Evolutionary conservation across 2,113 vertebrate genomes (phyloP), one percentile per base, ranked within the genome.

Genomic region (Cyanoderma ruficeps): DNA sequence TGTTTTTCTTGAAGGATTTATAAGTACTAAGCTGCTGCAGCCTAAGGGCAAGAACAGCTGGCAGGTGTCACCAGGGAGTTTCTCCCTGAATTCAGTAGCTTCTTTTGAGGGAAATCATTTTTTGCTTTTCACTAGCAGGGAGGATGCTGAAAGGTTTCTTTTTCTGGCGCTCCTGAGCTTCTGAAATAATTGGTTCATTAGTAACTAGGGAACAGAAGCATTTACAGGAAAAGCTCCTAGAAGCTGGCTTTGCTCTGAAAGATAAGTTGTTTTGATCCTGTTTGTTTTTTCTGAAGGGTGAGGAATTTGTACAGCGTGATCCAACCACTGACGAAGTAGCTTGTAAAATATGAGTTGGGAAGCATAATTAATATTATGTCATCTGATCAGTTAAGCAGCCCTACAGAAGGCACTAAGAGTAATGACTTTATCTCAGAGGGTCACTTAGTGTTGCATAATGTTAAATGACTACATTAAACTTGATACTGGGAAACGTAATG

Each of bases 161-260:
- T 59, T 87, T 63, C 55, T 94, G 72, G 37, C 0, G 1, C 44
- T 87, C 55, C 93, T 61, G 56, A 93, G 49, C 64, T 89, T 41
- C 56, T 68, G 59, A 71, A 93, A 68, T 91, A 60, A 33, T 68
- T 85, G 30, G 27, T 75, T 86, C 86, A 72, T 96, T 87, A 93
- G 93, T 95, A 93, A 72, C 94, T 85, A 96, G 78, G 92, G 64
- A 87, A 84, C 83, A 92, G 80, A 94, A 69, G 46, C 13, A 1
- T 90, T 77, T 96, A 50, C 80, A 82, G 90, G 93, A 93, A 91
- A 87, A 81, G 35, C 83, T 92, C 42, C 31, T 88, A 64, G 70
- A 96, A 88, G 60, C 68, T 94, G 50, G 15, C 41, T 80, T 63
- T 60, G 35, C 49, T 88, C 75, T 88, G 39, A 71, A 91, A 74